phyloP scores from a whole-genome alignment of 2,113 vertebrate species.

The Dunckerocampus dactyliophorus region DNA sequence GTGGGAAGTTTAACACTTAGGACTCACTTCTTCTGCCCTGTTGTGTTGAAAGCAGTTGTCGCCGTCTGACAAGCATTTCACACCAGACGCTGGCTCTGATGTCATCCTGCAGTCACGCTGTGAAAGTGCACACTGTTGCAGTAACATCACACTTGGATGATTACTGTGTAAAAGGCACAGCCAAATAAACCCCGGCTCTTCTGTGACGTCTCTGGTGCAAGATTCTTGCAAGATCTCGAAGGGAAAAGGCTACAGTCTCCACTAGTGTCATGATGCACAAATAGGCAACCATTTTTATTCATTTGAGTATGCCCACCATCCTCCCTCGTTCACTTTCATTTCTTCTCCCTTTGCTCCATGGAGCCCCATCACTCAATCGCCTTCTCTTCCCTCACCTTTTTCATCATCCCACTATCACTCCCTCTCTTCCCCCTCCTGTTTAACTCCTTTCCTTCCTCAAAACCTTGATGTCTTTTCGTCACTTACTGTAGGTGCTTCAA shows the following conservation, averaged over 20 bases:
- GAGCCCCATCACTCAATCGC: constrained; percentile 55
- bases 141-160: too few species aligned
- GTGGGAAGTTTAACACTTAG: too few species aligned
- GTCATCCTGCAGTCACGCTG: too few species aligned
- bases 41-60: too few species aligned
- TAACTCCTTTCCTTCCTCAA: constrained; percentile 54
- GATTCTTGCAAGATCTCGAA: too few species aligned
- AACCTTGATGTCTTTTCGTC: constrained; percentile 35
- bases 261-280: constrained; percentile 59
- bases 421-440: constrained; percentile 28
- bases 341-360: constrained; percentile 47
- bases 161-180: too few species aligned
- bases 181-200: too few species aligned
- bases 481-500: constrained; percentile 23
- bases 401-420: neutral
- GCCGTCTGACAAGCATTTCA: too few species aligned
- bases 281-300: constrained; percentile 56
- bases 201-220: too few species aligned
- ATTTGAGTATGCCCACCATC: constrained; percentile 57
- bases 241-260: constrained; percentile 10
- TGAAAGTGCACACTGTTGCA: too few species aligned
- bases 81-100: too few species aligned
- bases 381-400: neutral
- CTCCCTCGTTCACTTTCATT: constrained; percentile 57
- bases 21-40: too few species aligned